Percentiles rank a stretch among this genome's conserved stretches.
Evolutionary conservation across 2,113 vertebrate genomes (phyloP).

Genomic region (Spilogale gracilis): DNA sequence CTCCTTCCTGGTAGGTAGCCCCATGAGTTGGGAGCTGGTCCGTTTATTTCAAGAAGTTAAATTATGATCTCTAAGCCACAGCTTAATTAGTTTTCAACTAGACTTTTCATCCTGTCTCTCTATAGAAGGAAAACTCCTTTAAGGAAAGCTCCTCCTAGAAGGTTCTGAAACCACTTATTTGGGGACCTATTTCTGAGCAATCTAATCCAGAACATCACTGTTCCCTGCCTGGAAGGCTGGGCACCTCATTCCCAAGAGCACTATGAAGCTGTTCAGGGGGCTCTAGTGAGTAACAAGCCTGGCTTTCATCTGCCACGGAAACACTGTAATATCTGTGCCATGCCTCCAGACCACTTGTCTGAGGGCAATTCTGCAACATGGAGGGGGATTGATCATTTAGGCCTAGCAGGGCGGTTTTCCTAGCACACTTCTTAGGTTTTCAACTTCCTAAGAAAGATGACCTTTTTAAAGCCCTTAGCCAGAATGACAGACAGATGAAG

Average conservation of each 20-base stretch:
- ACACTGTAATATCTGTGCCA: background rate
- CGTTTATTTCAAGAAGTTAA: conserved; percentile 7
- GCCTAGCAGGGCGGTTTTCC: conserved; percentile 17
- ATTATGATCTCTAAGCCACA: background rate
- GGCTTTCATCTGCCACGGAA: background rate
- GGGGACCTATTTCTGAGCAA: background rate
- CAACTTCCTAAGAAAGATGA: background rate
- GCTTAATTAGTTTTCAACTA: background rate
- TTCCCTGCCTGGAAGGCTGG: background rate
- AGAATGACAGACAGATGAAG: background rate
- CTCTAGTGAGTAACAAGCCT: background rate
- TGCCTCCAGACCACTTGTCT: background rate
- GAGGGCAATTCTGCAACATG: background rate
- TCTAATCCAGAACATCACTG: background rate
- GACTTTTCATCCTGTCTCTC: background rate
- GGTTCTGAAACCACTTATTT: conserved; percentile 39
- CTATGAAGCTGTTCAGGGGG: background rate
- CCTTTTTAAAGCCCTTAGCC: background rate
- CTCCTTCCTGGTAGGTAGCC: conserved; percentile 94
- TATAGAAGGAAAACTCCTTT: conserved; percentile 1
- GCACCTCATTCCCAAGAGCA: background rate
- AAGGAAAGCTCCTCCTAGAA: background rate
- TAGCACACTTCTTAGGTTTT: background rate
- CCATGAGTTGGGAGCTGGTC: background rate
- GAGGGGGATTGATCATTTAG: background rate